Evolutionary conservation across 2,113 vertebrate species (phyloP), one percentile per base, ranked within the genome.

Genomic region (Lycaon pictus): DNA sequence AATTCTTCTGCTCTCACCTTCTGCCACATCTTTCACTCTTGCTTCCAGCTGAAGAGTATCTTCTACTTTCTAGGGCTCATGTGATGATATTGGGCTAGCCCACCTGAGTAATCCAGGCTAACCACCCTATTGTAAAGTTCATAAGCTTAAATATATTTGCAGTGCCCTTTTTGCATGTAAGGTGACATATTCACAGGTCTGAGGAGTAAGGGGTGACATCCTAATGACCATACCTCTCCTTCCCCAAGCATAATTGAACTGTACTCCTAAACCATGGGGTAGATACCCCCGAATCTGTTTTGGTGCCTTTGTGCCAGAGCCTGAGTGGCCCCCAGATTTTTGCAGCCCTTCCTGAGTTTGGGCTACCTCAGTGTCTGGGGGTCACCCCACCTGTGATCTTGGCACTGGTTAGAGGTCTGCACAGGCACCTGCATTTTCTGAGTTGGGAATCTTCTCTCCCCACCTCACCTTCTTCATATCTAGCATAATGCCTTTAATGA

Each of bases 381-480:
- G 13, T 25, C 27, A 8, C 22, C 51, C 2, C 23, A 1, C 6
- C 10, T 7, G 4, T 0, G 0, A 15, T n/a, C 20, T 29, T 7
- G 2, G 23, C 25, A 32, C 62, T 23, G 2, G 20, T 77, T 3
- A 15, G 27, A 56, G n/a, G 29, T n/a, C 19, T 7, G 6, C 25
- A 10, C 5, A 27, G 35, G 9, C 3, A 32, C 58, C 37, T 8
- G 2, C n/a, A 0, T 81, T 25, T 77, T 56, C 35, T 2, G 27
- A 19, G 7, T 0, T 8, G 22, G 58, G 11, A 12, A 0, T 56
- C 7, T 27, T 29, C 53, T 55, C 29, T 81, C 1, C 5, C 29
- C 22, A 32, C 10, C 25, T 88, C 20, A 4, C n/a, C 17, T 35
- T 55, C 32, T 58, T 20, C 25, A 69, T 20, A 29, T 77, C 23